Conservation (phyloP, 2,888 invertebrate genomes). For the Tipula confusa region DNA sequence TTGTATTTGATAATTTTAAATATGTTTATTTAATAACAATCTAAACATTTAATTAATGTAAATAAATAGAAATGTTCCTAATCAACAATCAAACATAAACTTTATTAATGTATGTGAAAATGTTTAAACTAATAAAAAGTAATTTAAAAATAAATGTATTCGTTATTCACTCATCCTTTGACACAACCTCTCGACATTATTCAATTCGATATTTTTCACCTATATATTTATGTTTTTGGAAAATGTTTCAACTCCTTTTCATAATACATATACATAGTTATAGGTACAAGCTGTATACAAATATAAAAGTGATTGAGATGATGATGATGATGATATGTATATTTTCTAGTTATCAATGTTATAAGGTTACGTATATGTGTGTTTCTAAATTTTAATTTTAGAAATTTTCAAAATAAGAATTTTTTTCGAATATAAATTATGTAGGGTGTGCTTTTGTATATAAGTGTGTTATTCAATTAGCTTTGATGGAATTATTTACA, state of each 20-base stretch:
- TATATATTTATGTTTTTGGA: background rate
- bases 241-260: background rate
- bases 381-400: background rate
- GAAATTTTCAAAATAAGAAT: background rate
- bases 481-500: conserved; percentile 3
- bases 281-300: background rate
- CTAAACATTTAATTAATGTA: conserved; percentile 12
- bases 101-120: conserved; percentile 12
- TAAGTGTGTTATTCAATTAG: conserved; percentile 9
- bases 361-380: background rate
- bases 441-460: conserved; percentile 12
- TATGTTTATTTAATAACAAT: background rate
- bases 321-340: background rate
- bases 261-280: background rate
- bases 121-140: background rate
- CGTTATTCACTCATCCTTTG: background rate
- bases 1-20: background rate
- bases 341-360: conserved; percentile 8
- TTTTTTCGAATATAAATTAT: background rate
- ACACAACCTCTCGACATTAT: background rate
- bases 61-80: background rate
- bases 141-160: background rate
- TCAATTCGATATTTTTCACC: conserved; percentile 3
- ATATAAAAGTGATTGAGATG: conserved; percentile 5
- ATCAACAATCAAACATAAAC: background rate